Conservation (phyloP, 2,888 invertebrate genomes). For the Diaphora mendica region DNA sequence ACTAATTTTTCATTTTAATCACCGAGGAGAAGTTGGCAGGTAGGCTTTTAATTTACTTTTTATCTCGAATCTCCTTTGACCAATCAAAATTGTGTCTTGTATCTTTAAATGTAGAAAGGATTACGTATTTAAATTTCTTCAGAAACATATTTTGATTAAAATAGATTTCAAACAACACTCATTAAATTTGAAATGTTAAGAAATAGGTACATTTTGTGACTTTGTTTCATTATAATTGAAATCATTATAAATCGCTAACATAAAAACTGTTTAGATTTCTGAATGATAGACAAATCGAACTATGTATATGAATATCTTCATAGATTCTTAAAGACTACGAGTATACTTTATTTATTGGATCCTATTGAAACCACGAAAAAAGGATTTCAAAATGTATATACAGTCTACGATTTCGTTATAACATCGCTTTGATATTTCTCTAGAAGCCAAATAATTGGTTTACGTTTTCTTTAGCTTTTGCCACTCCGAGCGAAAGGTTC, state of each 20-base stretch:
- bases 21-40: conserved; percentile 50
- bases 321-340: neutral
- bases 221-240: neutral
- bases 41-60: conserved; percentile 47
- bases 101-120: conserved; percentile 13
- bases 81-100: conserved; percentile 30
- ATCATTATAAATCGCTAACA: neutral
- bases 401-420: conserved; percentile 37
- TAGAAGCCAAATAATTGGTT: conserved; percentile 65
- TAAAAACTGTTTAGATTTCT: neutral
- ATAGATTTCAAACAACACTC: conserved; percentile 12
- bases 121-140: conserved; percentile 22
- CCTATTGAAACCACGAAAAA: conserved; percentile 3
- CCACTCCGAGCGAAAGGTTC: conserved; percentile 72
- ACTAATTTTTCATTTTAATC: conserved; percentile 60
- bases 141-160: conserved; percentile 25
- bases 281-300: neutral
- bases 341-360: neutral
- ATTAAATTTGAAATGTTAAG: neutral
- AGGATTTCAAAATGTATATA: conserved; percentile 30
- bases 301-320: too few species aligned
- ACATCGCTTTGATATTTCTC: conserved; percentile 48
- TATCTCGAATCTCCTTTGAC: conserved; percentile 22
- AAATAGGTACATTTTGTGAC: neutral
- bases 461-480: conserved; percentile 64